These are phyloP conservation scores for Ophioderma brevispina DNA, from an alignment of 35 echinoderm and acorn worm genomes.

Conservation along the genomic window DNA sequence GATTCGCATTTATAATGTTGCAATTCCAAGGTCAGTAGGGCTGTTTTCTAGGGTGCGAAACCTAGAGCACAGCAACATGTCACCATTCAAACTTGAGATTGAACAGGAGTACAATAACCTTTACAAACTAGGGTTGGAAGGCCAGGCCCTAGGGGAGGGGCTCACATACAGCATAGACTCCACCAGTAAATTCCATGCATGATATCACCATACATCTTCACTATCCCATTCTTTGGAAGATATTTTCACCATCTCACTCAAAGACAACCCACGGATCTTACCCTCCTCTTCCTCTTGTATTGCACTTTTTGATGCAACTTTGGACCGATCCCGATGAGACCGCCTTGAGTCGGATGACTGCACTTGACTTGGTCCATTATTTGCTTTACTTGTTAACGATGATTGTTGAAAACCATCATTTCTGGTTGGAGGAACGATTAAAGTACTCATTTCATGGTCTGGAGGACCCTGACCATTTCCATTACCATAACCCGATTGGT, in stretches of 20 bases:
- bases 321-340: constrained; percentile 20
- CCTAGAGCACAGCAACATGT: too few relatives aligned
- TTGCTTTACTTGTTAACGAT: not conserved
- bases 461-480: not conserved
- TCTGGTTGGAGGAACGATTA: not conserved
- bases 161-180: too few relatives aligned
- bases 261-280: constrained; percentile 55
- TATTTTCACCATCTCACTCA: constrained; percentile 72
- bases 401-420: not conserved
- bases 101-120: too few relatives aligned
- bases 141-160: too few relatives aligned
- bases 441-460: not conserved
- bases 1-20: too few relatives aligned
- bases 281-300: constrained; percentile 57
- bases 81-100: too few relatives aligned
- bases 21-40: too few relatives aligned
- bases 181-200: too few relatives aligned
- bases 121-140: too few relatives aligned
- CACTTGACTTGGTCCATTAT: not conserved
- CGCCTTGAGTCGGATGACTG: not conserved
- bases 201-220: too few relatives aligned
- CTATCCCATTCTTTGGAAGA: constrained; percentile 49
- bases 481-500: too few relatives aligned
- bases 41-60: too few relatives aligned
- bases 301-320: constrained; percentile 4